Base-by-base conservation (phyloP, 2,888 invertebrate species). In the Apantesis nais region DNA sequence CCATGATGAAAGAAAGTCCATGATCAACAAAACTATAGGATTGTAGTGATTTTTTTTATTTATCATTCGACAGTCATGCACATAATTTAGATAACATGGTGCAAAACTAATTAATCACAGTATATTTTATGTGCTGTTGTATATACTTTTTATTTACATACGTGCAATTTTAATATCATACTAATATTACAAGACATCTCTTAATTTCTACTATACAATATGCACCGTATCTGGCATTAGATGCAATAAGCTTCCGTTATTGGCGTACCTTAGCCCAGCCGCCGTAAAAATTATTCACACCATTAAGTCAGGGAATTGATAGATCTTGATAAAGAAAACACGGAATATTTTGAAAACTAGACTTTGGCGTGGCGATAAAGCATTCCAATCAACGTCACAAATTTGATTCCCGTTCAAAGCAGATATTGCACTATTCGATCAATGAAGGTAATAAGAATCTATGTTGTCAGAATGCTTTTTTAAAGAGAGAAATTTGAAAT, bases 21-120 rank as follows among this genome's bases (percentile, higher is more conserved):
- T 39, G 9, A n/a, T 69, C 66, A 65, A 62, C 16, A 62, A 66
- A 66, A 60, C 19, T 19, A 66, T 58, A 67, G 11, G 41, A 73
- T 74, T 75, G 75, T 74, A 71, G 71, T 80, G 78, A 81, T 84
- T 81, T 84, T 83, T 76, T 87, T 80, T 85, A 86, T 83, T 88
- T 68, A 74, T 75, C 79, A 82, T 84, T 78, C 81, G 85, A 86
- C 77, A 74, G 70, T 77, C 80, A 86, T 80, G 76, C 78, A 72
- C 78, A 72, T 41, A 67, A 70, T 31, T 67, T 63, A 67, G 71
- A 74, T 68, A 60, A 60, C 31, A 75, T 63, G 73, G 68, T 74
- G 78, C 74, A 70, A 68, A 73, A 66, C 61, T 75, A 74, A 72
- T 76, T 73, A 84, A 88, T 85, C 87, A 87, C 86, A 88, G 85